Conservation (phyloP, 2,797 vertebrate genomes). For the Sitta carolinensis region DNA sequence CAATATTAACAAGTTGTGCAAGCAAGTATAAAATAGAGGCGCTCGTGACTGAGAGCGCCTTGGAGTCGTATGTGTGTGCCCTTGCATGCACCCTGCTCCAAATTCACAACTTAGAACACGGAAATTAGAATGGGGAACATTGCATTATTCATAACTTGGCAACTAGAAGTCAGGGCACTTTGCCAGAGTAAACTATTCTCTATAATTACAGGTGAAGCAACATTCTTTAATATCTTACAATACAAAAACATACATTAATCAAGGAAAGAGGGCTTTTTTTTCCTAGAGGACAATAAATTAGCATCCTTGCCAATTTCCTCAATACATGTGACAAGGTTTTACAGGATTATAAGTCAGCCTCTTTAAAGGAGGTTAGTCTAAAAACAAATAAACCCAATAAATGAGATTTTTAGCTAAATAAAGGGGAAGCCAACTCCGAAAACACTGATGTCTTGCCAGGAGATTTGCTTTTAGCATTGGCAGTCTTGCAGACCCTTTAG, state of each 20-base stretch:
- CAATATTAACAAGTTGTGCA: conserved; percentile 72
- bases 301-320: conserved; percentile 68
- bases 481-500: neutral
- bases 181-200: conserved; percentile 68
- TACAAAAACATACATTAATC: conserved; percentile 73
- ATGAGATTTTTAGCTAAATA: conserved; percentile 39
- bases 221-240: conserved; percentile 69
- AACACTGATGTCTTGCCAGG: neutral
- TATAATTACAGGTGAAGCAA: conserved; percentile 73
- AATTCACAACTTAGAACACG: conserved; percentile 70
- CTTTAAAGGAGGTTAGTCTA: conserved; percentile 57
- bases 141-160: conserved; percentile 76
- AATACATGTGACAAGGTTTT: conserved; percentile 58
- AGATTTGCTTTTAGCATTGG: neutral
- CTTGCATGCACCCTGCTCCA: conserved; percentile 69
- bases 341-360: conserved; percentile 64
- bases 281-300: conserved; percentile 71
- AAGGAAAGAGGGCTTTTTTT: conserved; percentile 57
- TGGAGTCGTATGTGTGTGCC: conserved; percentile 16
- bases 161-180: conserved; percentile 58
- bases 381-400: conserved; percentile 50
- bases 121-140: conserved; percentile 70
- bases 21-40: conserved; percentile 74
- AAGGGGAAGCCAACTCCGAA: conserved; percentile 4
- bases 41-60: conserved; percentile 20